Base-by-base conservation (phyloP, 2,888 invertebrate genomes). In the Melanchra persicariae region DNA sequence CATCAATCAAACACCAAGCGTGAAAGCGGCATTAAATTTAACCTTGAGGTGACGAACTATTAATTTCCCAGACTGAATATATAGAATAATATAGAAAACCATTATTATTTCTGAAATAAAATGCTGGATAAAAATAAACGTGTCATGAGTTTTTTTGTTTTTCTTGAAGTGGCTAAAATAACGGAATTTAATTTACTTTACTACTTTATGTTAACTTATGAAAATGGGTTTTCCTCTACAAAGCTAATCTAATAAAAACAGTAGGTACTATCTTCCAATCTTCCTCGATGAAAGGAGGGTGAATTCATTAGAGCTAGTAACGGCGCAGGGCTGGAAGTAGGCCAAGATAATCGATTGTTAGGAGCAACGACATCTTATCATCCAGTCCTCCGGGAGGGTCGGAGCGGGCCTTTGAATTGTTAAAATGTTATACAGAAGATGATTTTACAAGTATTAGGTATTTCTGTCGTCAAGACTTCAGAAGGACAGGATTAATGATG, bases 331-430 rank as follows among this genome's bases (percentile, higher is more conserved):
- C 61, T 45, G 52, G 63, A 77, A 63, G 55, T 67, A 67, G 79
- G 71, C 71, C 82, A 67, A 71, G 57, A 67, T 65, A 71, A 79
- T 81, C 71, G 77, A 79, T 81, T 70, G 63, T 49, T 49, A 37
- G 26, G 81, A 81, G 77, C 77, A 77, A 80, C 58, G 80, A 80
- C 77, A 17, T 67, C 45, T 74, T 67, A 77, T 79, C 74, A 67
- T 65, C 61, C 52, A 54, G 43, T 19, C 34, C 34, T 57, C 26
- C 19, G 22, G 19, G 62, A 37, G 34, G 58, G 40, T 43, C 70
- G 40, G 40, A 10, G n/a, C 19, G n/a, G 24, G 19, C 22, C 34
- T 69, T 24, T 30, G 26, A 22, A 30, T 30, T 52, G 10, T 54
- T 17, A 10, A 40, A 22, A 57, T 26, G 37, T 15, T 15, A 15